Conservation (phyloP, 2,888 invertebrate species). For the Acrobasis repandana region DNA sequence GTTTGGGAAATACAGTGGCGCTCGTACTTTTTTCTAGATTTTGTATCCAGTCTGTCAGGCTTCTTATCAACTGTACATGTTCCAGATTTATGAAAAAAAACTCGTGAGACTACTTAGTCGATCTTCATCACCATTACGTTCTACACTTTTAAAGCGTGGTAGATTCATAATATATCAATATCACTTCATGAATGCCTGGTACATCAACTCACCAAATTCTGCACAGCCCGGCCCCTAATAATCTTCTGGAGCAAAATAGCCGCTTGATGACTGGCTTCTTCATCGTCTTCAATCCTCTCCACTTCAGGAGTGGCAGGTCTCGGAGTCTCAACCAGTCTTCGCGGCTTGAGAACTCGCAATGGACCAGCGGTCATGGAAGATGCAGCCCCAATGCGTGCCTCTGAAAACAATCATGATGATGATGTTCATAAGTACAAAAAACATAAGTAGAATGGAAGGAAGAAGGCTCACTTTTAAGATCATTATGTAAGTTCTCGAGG, state of each 20-base stretch:
- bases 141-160: too few species aligned
- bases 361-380: conserved; percentile 48
- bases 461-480: conserved; percentile 75
- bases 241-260: conserved; percentile 85
- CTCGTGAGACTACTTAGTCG: background rate
- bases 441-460: background rate
- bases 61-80: too few species aligned
- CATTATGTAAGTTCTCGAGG: conserved; percentile 82
- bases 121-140: background rate
- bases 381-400: conserved; percentile 65
- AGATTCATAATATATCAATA: too few species aligned
- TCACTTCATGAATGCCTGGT: background rate
- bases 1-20: background rate
- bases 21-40: background rate
- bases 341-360: conserved; percentile 57
- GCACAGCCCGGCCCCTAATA: conserved; percentile 87
- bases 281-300: conserved; percentile 51
- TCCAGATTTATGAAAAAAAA: too few species aligned
- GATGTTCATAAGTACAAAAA: too few species aligned
- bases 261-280: conserved; percentile 66
- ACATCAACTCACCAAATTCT: conserved; percentile 81
- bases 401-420: conserved; percentile 36
- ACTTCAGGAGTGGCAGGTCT: conserved; percentile 63
- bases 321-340: conserved; percentile 37
- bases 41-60: too few species aligned